phyloP scores from a whole-genome alignment of 2,888 invertebrate species.

The Dolichopus griseipennis region DNA sequence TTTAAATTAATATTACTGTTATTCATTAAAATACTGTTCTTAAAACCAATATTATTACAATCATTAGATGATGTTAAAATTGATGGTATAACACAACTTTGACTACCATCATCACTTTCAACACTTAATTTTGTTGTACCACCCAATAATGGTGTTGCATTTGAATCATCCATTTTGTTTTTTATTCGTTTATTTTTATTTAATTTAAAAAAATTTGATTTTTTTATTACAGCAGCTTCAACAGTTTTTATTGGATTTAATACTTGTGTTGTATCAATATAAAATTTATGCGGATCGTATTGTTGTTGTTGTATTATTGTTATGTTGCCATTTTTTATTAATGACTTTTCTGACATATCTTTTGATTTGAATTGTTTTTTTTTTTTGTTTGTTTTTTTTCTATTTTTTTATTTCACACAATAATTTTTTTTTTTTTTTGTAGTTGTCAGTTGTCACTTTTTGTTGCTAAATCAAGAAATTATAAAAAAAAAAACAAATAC shows the following conservation, averaged over 20 bases:
- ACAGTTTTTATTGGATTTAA: too few species aligned
- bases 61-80: not conserved
- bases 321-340: not conserved
- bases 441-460: too few species aligned
- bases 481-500: too few species aligned
- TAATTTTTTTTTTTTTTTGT: too few species aligned
- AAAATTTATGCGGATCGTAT: not conserved
- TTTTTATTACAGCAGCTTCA: too few species aligned
- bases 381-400: not conserved
- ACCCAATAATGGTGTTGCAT: constrained; percentile 10
- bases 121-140: constrained; percentile 2
- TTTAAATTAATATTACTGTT: not conserved
- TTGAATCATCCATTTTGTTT: constrained; percentile 10
- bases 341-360: constrained; percentile 1
- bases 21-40: not conserved
- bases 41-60: not conserved
- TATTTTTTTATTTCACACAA: not conserved
- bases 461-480: too few species aligned
- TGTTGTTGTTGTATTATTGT: not conserved
- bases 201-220: too few species aligned
- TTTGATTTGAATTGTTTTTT: not conserved
- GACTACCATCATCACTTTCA: not conserved
- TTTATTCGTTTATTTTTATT: not conserved
- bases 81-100: not conserved
- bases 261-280: not conserved